Base-by-base conservation (phyloP, 2,888 invertebrate species). In the Hesperia comma region DNA sequence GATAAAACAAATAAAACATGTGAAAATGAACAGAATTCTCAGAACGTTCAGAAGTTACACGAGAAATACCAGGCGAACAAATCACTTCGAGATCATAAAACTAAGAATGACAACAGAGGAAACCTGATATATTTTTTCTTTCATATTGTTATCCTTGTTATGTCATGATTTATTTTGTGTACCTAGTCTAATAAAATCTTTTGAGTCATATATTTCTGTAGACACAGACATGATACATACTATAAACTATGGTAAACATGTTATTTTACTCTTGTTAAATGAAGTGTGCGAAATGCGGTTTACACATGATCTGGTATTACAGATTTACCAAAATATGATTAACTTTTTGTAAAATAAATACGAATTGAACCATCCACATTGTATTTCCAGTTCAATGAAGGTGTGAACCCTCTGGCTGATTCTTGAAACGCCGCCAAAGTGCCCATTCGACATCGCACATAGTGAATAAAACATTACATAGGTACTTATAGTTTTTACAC, bases 341-440 rank as follows among this genome's bases (percentile, higher is more conserved):
- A 40, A 32, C 51, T 33, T 54, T 26, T 43, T 43, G 46, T 57
- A 57, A 66, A 62, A 57, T 33, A 58, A 56, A 58, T 40, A 33
- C 43, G 51, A 43, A 60, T 53, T 56, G 56, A 60, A 63, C 57
- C 55, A 58, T 57, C 33, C 54, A 40, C 41, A 46, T 61, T 66
- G 53, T 57, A 51, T 66, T 72, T 70, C 66, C 70, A 74, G 66
- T 70, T 70, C 69, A 70, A 70, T 70, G 68, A 71, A 72, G 73
- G 73, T 75, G 74, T 74, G 70, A 75, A 74, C 74, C 75, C 73
- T 77, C 70, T 63, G 69, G 72, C 77, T 81, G 83, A 85, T 86
- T 85, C 78, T 87, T 88, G 88, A 87, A 84, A 73, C 78, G 77
- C 63, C 72, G 87, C 88, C 88, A 86, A 88, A 79, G 75, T 78